Base-by-base conservation (phyloP, 1,140 invertebrate species). In the Brachionus rubens region DNA sequence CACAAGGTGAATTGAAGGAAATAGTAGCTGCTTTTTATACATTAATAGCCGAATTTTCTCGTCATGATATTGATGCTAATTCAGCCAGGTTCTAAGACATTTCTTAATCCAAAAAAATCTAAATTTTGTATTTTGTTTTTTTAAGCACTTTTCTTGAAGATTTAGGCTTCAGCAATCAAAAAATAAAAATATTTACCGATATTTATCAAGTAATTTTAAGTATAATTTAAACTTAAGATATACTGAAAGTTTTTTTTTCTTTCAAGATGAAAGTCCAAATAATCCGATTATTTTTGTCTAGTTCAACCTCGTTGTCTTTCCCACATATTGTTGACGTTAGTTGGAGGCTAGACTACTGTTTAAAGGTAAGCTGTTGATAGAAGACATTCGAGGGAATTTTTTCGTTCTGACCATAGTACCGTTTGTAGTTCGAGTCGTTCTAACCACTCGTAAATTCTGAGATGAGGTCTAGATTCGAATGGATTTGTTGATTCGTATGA, bases 331-430 rank as follows among this genome's bases (percentile, higher is more conserved):
- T 72, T 10, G 68, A 72, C 12, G 68, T 72, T 21, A 48, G 40
- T 12, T 72, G 68, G 68, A 28, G 68, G 26, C 19, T 72, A 48
- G 68, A 72, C n/a, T 72, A 72, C 41, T 40, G 46, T 21, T n/a
- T 72, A 19, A 72, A 72, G 28, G 68, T 72, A 50, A 33, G 16
- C 24, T 46, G 14, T 46, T 14, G 14, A n/a, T n/a, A n/a, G n/a
- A n/a, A n/a, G n/a, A n/a, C n/a, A n/a, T n/a, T n/a, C n/a, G n/a
- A n/a, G n/a, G n/a, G n/a, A n/a, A n/a, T n/a, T n/a, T n/a, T n/a
- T n/a, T n/a, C n/a, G n/a, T n/a, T n/a, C n/a, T n/a, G n/a, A n/a
- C n/a, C n/a, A n/a, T n/a, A n/a, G n/a, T n/a, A n/a, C n/a, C n/a
- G n/a, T n/a, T n/a, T n/a, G n/a, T n/a, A n/a, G n/a, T n/a, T n/a